phyloP scores from a whole-genome alignment of 2,113 vertebrate species.

The Tonatia bakeri region DNA sequence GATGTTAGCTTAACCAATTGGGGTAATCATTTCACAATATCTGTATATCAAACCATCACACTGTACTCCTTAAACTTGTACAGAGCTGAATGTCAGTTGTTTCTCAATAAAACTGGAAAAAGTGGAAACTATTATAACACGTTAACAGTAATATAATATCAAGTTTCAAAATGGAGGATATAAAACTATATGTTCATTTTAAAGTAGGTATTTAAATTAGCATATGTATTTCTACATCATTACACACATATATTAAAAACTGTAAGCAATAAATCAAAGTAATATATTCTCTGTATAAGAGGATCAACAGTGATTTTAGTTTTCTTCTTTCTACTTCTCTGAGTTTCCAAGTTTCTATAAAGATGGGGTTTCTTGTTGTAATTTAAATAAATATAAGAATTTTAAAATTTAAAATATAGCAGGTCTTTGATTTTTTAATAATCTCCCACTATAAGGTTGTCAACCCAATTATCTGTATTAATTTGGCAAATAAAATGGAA shows the following conservation, averaged over 20 bases:
- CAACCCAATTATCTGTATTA: background rate
- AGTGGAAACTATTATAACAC: background rate
- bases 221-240: background rate
- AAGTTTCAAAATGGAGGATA: background rate
- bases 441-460: background rate
- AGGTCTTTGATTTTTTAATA: background rate
- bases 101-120: background rate
- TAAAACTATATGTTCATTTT: background rate
- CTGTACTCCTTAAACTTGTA: background rate
- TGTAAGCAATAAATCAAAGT: background rate
- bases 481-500: conserved; percentile 4
- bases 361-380: background rate
- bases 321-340: background rate
- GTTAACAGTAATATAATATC: background rate
- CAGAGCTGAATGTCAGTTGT: background rate
- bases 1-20: background rate
- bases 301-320: background rate
- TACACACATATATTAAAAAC: background rate
- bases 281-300: background rate
- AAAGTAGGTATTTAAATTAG: background rate
- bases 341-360: background rate
- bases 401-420: background rate
- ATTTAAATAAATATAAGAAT: background rate
- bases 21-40: background rate
- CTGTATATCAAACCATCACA: background rate